Conservation (phyloP, 2,797 vertebrate species). For the Ctenochaetus hawaiiensis region DNA sequence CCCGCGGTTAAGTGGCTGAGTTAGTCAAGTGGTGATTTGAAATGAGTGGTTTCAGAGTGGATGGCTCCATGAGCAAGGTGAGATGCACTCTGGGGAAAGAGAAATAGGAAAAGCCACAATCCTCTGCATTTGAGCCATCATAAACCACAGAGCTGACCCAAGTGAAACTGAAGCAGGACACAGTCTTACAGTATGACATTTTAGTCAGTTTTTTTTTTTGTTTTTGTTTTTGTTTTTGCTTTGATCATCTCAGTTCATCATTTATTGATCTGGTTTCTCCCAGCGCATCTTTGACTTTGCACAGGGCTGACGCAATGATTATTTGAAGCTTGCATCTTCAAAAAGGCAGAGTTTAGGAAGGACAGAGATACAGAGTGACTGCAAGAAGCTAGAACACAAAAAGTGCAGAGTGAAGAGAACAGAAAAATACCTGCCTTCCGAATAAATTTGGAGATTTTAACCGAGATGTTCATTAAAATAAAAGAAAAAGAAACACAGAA, state of each 20-base stretch:
- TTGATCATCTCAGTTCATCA: conserved; percentile 30
- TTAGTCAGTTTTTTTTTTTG: background rate
- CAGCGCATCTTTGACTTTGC: conserved; percentile 13
- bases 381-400: conserved; percentile 17
- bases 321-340: conserved; percentile 40
- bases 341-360: conserved; percentile 16
- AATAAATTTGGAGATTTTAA: conserved; percentile 21
- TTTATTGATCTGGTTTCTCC: conserved; percentile 26
- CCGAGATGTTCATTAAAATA: conserved; percentile 38
- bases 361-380: conserved; percentile 6
- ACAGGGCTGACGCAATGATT: conserved; percentile 34
- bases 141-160: conserved; percentile 17
- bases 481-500: conserved; percentile 1
- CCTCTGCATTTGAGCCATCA: conserved; percentile 7
- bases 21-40: conserved; percentile 53
- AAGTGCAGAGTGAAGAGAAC: conserved; percentile 10
- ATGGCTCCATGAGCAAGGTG: conserved; percentile 59
- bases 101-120: conserved; percentile 18
- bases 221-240: background rate
- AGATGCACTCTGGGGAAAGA: conserved; percentile 61
- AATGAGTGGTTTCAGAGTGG: conserved; percentile 68
- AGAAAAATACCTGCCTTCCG: conserved; percentile 25
- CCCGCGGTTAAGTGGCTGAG: conserved; percentile 7
- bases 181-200: conserved; percentile 6
- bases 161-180: conserved; percentile 25